phyloP scores from a whole-genome alignment of 2,888 invertebrate genomes.

The Macaria notata region DNA sequence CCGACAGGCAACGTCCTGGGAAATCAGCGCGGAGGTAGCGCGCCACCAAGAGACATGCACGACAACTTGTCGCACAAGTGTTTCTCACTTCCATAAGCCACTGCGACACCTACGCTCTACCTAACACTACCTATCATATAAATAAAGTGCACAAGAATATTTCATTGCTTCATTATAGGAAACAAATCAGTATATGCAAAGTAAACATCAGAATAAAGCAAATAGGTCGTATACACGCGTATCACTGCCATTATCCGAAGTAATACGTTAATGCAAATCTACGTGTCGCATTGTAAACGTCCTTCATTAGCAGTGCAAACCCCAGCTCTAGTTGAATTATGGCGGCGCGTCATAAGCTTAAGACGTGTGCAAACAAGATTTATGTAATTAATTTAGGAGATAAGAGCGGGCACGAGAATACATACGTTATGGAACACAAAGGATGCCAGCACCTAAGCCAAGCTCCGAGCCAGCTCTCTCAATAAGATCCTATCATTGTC shows the following conservation, averaged over 20 bases:
- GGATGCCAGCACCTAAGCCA: conserved; percentile 49
- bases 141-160: no score
- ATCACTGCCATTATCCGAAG: conserved; percentile 11
- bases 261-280: conserved; percentile 32
- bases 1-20: conserved; percentile 65
- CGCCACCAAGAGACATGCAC: conserved; percentile 27
- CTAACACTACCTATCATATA: no score
- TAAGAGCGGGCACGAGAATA: conserved; percentile 72
- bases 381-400: conserved; percentile 82
- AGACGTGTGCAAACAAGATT: conserved; percentile 81
- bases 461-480: conserved; percentile 36
- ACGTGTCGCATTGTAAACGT: conserved; percentile 55
- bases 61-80: conserved; percentile 23
- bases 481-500: conserved; percentile 37
- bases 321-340: conserved; percentile 72
- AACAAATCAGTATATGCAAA: no score
- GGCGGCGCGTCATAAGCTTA: conserved; percentile 78
- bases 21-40: conserved; percentile 65
- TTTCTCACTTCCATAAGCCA: conserved; percentile 22
- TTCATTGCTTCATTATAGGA: no score
- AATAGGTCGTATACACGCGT: no score
- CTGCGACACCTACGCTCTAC: neutral
- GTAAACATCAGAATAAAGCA: no score
- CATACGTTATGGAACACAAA: conserved; percentile 68
- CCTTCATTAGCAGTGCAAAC: conserved; percentile 78